phyloP scores from a whole-genome alignment of 2,113 vertebrate species.

The Galemys pyrenaicus region DNA sequence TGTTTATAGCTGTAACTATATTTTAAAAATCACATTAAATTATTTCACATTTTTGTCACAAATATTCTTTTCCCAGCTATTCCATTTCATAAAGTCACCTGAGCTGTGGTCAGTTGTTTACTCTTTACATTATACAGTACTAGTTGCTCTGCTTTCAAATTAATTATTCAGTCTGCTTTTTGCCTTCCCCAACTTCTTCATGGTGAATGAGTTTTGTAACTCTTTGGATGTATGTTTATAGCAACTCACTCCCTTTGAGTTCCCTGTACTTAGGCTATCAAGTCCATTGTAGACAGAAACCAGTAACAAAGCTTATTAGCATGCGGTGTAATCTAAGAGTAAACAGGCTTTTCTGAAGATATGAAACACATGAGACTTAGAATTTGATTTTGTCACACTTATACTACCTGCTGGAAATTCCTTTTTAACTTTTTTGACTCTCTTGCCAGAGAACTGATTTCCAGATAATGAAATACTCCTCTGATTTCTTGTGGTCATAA shows the following conservation, averaged over 20 bases:
- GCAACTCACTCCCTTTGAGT: neutral
- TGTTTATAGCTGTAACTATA: neutral
- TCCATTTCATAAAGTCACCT: neutral
- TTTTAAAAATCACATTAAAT: neutral
- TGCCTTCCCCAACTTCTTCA: neutral
- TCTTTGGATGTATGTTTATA: neutral
- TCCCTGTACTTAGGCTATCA: slow-evolving; percentile 3
- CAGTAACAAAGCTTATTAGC: slow-evolving; percentile 33
- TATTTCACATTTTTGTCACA: neutral
- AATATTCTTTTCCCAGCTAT: neutral
- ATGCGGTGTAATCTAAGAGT: neutral
- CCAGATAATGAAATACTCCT: slow-evolving; percentile 3
- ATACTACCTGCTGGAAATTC: neutral
- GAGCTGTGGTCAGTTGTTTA: neutral
- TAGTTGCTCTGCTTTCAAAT: neutral
- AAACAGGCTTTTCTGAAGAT: slow-evolving; percentile 44
- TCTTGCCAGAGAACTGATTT: slow-evolving; percentile 23
- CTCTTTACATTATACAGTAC: neutral
- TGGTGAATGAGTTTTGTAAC: neutral
- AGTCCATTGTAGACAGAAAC: neutral
- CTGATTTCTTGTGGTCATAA: slow-evolving; percentile 26
- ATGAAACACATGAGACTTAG: slow-evolving; percentile 30
- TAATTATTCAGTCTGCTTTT: neutral
- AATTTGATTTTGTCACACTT: slow-evolving; percentile 23
- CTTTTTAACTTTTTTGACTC: neutral